Evolutionary conservation across 2,113 vertebrate species (phyloP).

Genomic region (Halcyon malimbica): DNA sequence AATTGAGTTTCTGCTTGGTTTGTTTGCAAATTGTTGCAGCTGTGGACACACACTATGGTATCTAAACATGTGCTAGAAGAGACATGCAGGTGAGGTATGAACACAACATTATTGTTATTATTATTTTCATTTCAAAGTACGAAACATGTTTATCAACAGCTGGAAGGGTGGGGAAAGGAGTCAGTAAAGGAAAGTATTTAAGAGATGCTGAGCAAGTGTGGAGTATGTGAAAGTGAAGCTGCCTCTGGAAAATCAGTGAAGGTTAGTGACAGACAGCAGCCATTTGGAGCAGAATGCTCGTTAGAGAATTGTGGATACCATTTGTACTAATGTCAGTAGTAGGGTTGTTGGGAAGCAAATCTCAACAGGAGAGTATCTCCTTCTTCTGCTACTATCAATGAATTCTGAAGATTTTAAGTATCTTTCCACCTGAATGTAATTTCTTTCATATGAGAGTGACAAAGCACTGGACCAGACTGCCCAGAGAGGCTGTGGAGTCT

Average conservation of each 20-base stretch:
- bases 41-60: not conserved
- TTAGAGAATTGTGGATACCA: not conserved
- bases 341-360: not conserved
- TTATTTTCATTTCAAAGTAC: not conserved
- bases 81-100: not conserved
- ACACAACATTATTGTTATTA: not conserved
- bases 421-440: no score
- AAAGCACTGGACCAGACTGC: no score
- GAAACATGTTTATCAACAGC: not conserved
- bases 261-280: not conserved
- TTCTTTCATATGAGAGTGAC: no score
- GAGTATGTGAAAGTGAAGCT: not conserved
- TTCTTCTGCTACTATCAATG: not conserved
- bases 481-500: no score
- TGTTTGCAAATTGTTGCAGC: not conserved
- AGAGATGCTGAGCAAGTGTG: not conserved
- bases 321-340: not conserved
- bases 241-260: not conserved
- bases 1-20: not conserved
- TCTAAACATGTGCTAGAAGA: not conserved
- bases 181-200: not conserved
- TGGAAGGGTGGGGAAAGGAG: not conserved
- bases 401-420: not conserved
- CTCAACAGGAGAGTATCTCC: not conserved
- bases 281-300: not conserved